phyloP scores from a whole-genome alignment of 2,888 invertebrate genomes.

The Brachyptera risi region DNA sequence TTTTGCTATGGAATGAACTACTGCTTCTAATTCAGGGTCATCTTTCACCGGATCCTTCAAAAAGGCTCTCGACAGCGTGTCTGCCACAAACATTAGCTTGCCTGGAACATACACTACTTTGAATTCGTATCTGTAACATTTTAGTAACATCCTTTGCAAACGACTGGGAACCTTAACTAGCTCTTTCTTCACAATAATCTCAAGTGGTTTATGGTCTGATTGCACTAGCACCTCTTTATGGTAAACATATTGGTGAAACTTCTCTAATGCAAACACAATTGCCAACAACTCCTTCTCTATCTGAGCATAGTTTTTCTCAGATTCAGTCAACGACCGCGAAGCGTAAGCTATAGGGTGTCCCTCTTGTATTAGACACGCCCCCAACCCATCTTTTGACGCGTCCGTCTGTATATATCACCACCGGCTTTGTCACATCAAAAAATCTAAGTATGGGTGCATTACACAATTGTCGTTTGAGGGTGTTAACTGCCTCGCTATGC shows the following conservation, averaged over 20 bases:
- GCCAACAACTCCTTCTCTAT: slow-evolving; percentile 14
- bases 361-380: slow-evolving; percentile 9
- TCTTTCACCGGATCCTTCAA: slow-evolving; percentile 4
- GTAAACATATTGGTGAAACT: slow-evolving; percentile 19
- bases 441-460: not conserved
- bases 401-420: slow-evolving; percentile 7
- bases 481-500: not conserved
- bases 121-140: slow-evolving; percentile 3
- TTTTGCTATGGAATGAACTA: slow-evolving; percentile 12
- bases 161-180: not conserved
- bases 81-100: slow-evolving; percentile 15
- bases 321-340: not conserved
- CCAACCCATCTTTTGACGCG: not conserved
- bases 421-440: not conserved
- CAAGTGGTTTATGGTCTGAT: slow-evolving; percentile 19
- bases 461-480: not conserved
- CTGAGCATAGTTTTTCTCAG: slow-evolving; percentile 5
- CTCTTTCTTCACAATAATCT: slow-evolving; percentile 1
- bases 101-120: slow-evolving; percentile 11
- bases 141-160: slow-evolving; percentile 8
- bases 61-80: slow-evolving; percentile 15
- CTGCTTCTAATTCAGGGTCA: slow-evolving; percentile 12
- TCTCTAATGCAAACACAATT: slow-evolving; percentile 9
- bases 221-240: not conserved
- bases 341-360: slow-evolving; percentile 3